These are phyloP conservation scores for Notothenia coriiceps DNA, from an alignment of 2,113 vertebrate species.

Conservation along the genomic window DNA sequence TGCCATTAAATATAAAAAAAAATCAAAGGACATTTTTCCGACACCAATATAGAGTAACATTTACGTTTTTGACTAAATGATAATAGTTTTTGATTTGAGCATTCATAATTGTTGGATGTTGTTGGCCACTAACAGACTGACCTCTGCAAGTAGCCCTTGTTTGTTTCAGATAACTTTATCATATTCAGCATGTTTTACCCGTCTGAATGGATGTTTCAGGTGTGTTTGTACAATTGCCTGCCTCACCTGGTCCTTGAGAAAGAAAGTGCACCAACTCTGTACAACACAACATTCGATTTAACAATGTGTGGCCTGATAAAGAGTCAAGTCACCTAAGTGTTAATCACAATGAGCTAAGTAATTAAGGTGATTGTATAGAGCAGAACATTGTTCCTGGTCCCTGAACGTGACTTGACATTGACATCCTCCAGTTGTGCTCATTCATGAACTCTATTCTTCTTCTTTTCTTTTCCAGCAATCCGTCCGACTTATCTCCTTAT, in stretches of 20 bases:
- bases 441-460: background rate
- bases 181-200: background rate
- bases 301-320: too few species aligned
- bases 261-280: background rate
- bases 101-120: background rate
- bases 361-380: constrained; percentile 21
- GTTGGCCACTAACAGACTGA: background rate
- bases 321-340: background rate
- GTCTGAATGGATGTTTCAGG: background rate
- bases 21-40: background rate
- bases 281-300: background rate
- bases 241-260: background rate
- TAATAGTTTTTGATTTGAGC: background rate
- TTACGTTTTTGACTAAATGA: too few species aligned
- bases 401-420: constrained; percentile 6
- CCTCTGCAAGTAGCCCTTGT: background rate
- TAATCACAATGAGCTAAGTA: background rate
- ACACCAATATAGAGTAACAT: background rate
- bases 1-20: too few species aligned
- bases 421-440: background rate
- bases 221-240: background rate
- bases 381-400: constrained; percentile 26
- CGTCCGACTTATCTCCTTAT: constrained; percentile 97
- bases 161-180: background rate
- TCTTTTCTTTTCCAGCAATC: constrained; percentile 89